Evolutionary conservation across 2,113 vertebrate genomes (phyloP), one percentile per base, ranked within the genome.

Genomic region (Copsychus sechellarum): DNA sequence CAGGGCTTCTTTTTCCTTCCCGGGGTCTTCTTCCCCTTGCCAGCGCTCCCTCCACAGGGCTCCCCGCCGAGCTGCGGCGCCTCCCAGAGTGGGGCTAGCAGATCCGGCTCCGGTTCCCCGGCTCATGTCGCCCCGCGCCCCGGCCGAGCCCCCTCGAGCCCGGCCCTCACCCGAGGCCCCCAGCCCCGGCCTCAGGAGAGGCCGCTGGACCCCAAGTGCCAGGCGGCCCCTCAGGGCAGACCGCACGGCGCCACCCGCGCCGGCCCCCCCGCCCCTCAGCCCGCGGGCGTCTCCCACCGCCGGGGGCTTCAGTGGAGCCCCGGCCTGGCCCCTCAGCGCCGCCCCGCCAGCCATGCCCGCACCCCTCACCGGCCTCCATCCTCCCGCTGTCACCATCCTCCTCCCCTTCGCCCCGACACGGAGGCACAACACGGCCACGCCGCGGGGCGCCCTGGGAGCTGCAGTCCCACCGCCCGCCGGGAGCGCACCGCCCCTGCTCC

Each of bases 341-440:
- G 19, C 56, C 12, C 31, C 48, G 40, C 50, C 33, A 21, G 48
- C 73, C 43, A 31, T 14, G 43, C 42, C 36, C 42, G 53, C 36
- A 14, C 45, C 72, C 47, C 84, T 78, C 72, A 78, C 84, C 84
- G 64, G 83, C 54, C 84, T 86, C 64, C 84, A 69, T 86, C 64
- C 64, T 86, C 58, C 95, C 83, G 96, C 92, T 91, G 83, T 73
- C 92, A 93, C 91, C 93, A 92, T 98, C 97, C 97, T 97, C 97
- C 84, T 96, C 97, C 81, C 96, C 96, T 79, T 86, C 95, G 93
- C 95, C 62, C 79, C 65, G 77, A 88, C 48, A 58, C 70, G 65
- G 90, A 72, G 90, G 24, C 94, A 88, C 91, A 54, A 91, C 86
- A 84, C 66, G 8, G 66, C 89, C 15, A 28, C 40, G 6, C 57